phyloP scores from a whole-genome alignment of 2,113 vertebrate species.

The Plectropomus leopardus region DNA sequence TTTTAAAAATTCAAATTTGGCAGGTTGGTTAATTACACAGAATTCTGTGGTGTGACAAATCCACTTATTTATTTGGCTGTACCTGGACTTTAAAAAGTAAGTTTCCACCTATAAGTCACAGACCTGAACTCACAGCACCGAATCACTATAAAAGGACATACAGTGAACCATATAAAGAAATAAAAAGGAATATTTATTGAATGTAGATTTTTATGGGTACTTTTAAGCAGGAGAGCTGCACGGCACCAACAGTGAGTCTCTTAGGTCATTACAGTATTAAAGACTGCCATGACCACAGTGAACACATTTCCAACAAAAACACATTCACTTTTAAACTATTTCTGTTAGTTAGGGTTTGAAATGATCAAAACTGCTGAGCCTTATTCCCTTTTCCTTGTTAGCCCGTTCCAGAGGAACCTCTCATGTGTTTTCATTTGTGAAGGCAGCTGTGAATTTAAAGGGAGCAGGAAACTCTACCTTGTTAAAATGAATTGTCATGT shows the following conservation, averaged over 20 bases:
- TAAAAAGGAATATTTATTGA: constrained; percentile 67
- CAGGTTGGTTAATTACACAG: no score
- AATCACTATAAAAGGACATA: constrained; percentile 22
- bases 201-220: constrained; percentile 65
- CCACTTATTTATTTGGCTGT: no score
- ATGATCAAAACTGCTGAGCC: constrained; percentile 76
- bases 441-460: constrained; percentile 60
- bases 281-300: constrained; percentile 57
- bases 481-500: constrained; percentile 82
- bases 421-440: constrained; percentile 81
- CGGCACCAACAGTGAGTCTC: constrained; percentile 48
- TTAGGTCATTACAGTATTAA: constrained; percentile 69
- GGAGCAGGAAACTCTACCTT: constrained; percentile 71
- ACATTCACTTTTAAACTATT: constrained; percentile 63
- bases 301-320: constrained; percentile 71
- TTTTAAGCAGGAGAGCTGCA: constrained; percentile 54
- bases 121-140: constrained; percentile 5
- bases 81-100: constrained; percentile 2
- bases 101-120: constrained; percentile 12
- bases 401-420: constrained; percentile 60
- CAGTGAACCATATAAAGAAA: constrained; percentile 26
- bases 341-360: constrained; percentile 58
- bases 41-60: no score
- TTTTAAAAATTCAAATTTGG: no score
- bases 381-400: constrained; percentile 68